Evolutionary conservation across 1,140 invertebrate species (phyloP), one percentile per base, ranked within the genome.

Genomic region (Hyles vespertilio): DNA sequence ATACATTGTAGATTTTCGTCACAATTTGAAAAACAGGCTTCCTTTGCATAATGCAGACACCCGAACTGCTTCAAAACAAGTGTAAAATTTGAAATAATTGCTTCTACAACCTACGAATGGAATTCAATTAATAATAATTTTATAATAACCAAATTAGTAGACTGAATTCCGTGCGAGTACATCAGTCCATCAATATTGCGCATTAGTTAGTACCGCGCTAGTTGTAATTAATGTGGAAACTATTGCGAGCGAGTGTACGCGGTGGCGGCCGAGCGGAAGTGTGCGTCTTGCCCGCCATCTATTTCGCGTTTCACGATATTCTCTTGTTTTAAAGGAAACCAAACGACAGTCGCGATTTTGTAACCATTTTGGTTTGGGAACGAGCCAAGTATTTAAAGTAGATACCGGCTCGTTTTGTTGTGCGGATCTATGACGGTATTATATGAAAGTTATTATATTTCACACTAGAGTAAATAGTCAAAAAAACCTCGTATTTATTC

Each of bases 281-380:
- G 57, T 62, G 68, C 75, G 77, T 85, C 81, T 74, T 59, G 62
- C 79, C 65, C 78, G 74, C 80, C 85, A 88, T 86, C 80, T 86
- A 88, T 84, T 77, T 72, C 67, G 63, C 72, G 72, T 82, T 72
- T 72, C 73, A 74, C 58, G 72, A 68, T 55, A 79, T 87, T 77
- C 72, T 87, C 81, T 85, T 87, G 77, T 85, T 87, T 79, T 80
- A 81, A 77, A 87, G 84, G 84, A 87, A 87, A 77, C 81, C 72
- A 70, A 76, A 78, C 68, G 72, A 80, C 76, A 80, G 69, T 74
- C 65, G 71, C 69, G 67, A 76, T 83, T 83, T 84, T 85, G 82
- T 80, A 77, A 79, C 80, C 72, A 80, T 79, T 74, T 72, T 69
- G 77, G 74, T 74, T 85, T 87, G 82, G 84, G 74, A 59, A 54